Conservation (phyloP, 2,888 invertebrate species). For the Panopea generosa region DNA sequence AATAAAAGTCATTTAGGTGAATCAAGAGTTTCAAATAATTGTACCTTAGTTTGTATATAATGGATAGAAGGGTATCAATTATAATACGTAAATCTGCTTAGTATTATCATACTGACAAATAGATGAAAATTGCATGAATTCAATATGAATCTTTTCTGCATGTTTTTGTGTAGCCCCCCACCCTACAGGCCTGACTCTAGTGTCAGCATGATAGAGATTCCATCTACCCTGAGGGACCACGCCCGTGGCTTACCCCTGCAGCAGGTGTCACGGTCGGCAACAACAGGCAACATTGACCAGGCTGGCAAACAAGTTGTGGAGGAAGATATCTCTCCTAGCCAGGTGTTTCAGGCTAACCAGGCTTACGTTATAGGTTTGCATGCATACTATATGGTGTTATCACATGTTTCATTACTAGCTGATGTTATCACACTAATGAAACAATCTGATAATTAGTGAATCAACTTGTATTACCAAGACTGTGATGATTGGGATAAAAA, state of each 20-base stretch:
- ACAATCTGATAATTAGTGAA: too few relatives aligned
- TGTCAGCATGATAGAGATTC: constrained; percentile 70
- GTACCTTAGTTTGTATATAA: too few relatives aligned
- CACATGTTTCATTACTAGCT: neutral
- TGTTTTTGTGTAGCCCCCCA: constrained; percentile 70
- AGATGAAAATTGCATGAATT: too few relatives aligned
- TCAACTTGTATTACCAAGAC: too few relatives aligned
- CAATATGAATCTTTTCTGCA: constrained; percentile 11
- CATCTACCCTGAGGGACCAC: constrained; percentile 22
- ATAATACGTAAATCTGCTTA: too few relatives aligned
- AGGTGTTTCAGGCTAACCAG: constrained; percentile 23
- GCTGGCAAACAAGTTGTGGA: constrained; percentile 33
- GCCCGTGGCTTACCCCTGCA: constrained; percentile 4
- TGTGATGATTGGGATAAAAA: too few relatives aligned
- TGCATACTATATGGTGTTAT: constrained; percentile 21
- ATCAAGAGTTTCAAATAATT: too few relatives aligned
- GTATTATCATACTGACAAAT: too few relatives aligned
- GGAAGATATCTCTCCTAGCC: constrained; percentile 19
- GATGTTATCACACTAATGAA: too few relatives aligned
- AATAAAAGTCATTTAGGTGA: too few relatives aligned
- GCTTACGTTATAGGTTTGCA: constrained; percentile 72
- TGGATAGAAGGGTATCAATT: too few relatives aligned
- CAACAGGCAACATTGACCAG: constrained; percentile 50
- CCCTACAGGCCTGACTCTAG: constrained; percentile 71
- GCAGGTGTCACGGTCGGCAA: constrained; percentile 37